Evolutionary conservation across 1,140 invertebrate species (phyloP), one percentile per base, ranked within the genome.

Genomic region (Adoxophyes honmai): DNA sequence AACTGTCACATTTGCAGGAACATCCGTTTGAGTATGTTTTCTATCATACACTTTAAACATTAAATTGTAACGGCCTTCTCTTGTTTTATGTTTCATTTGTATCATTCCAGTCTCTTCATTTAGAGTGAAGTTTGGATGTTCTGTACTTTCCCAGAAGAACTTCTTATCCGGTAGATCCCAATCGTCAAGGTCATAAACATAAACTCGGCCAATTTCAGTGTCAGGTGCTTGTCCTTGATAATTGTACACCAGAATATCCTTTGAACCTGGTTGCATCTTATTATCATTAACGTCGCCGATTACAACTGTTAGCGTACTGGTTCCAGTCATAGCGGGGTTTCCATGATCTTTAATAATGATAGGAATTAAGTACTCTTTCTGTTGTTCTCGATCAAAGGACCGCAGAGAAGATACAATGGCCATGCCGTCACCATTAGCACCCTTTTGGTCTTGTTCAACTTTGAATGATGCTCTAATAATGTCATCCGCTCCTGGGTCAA

Each of bases 161-260:
- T 96, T 97, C 79, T 99, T 99, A 79, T 99, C 98, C 0, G 96
- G 95, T 60, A 98, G 83, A 91, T 99, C 98, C 98, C 97, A 99
- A 79, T 99, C 98, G 84, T 99, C 98, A 38, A 97, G 88, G 90
- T 99, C 98, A 80, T 97, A 96, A 0, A 98, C 97, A 81, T 99
- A 98, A 1, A 99, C 98, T 60, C 96, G 91, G 16, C 98, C 98
- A 62, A 99, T 97, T 83, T 96, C 95, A 0, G 96, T 97, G 66
- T 98, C 95, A 1, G 96, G 96, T 62, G 96, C 94, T 87, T 96
- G 94, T 44, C 96, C 96, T 93, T 98, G 91, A 57, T 98, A 99
- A 86, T 98, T 99, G 85, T 99, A 99, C 0, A 98, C 96, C 80
- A 98, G 95, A 65, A 99, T 98, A 60, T 98, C 96, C 88, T 99